Evolutionary conservation across 2,888 invertebrate species (phyloP).

Genomic region (Koerneria pararmatus): DNA sequence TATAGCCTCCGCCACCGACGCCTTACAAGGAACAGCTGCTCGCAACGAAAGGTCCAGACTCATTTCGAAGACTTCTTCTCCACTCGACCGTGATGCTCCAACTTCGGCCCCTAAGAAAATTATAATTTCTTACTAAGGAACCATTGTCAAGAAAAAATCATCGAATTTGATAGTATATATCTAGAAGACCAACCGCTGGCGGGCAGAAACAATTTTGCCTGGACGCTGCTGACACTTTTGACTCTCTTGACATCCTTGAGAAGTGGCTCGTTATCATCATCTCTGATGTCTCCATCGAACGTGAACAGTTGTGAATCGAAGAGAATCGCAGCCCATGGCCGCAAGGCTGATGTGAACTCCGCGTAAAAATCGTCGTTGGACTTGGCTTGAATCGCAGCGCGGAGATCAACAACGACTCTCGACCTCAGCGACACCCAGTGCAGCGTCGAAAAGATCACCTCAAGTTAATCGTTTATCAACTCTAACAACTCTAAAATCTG

Average conservation of each 20-base stretch:
- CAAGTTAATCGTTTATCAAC: no score
- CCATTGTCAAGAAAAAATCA: no score
- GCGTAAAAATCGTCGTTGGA: slow-evolving; percentile 34
- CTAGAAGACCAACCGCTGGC: no score
- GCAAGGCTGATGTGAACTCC: slow-evolving; percentile 33
- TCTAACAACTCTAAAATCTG: no score
- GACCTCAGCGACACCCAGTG: slow-evolving; percentile 22
- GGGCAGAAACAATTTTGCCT: slow-evolving; percentile 36
- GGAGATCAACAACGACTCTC: slow-evolving; percentile 21
- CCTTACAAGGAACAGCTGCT: slow-evolving; percentile 37
- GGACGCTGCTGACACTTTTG: slow-evolving; percentile 35
- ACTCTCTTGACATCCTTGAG: slow-evolving; percentile 41
- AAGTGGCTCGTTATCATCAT: slow-evolving; percentile 24
- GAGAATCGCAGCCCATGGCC: slow-evolving; percentile 34
- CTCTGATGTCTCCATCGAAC: slow-evolving; percentile 22
- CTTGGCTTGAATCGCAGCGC: slow-evolving; percentile 18
- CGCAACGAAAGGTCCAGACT: slow-evolving; percentile 27
- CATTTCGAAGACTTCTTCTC: slow-evolving; percentile 22
- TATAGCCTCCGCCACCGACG: slow-evolving; percentile 37
- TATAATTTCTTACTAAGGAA: no score
- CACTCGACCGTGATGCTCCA: no score
- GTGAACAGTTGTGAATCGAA: slow-evolving; percentile 24
- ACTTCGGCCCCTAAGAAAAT: no score
- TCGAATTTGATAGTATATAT: no score
- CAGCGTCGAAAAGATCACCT: slow-evolving; percentile 10